Percentiles rank a stretch among this genome's conserved stretches.
Conservation (phyloP, 2,888 invertebrate species). For the Caradrina kadenii region DNA sequence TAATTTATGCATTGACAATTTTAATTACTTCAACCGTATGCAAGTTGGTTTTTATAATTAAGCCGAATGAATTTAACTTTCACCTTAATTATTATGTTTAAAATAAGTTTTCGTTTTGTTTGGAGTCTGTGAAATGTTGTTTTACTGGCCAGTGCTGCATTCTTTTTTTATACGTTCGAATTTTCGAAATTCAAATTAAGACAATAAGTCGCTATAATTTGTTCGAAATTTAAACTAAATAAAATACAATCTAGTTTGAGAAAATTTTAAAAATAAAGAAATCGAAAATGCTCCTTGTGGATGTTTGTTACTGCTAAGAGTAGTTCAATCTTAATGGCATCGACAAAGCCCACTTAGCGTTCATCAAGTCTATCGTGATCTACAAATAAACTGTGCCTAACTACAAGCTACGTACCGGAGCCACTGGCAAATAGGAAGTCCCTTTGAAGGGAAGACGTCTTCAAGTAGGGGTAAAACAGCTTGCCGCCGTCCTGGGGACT, state of each 20-base stretch:
- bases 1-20: slow-evolving; percentile 85
- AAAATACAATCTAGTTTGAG: background rate
- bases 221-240: background rate
- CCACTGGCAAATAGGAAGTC: slow-evolving; percentile 90
- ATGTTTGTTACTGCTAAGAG: slow-evolving; percentile 18
- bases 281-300: slow-evolving; percentile 14
- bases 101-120: slow-evolving; percentile 61
- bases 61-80: slow-evolving; percentile 72
- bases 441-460: slow-evolving; percentile 91
- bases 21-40: slow-evolving; percentile 79
- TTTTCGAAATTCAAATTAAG: slow-evolving; percentile 29
- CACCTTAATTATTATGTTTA: slow-evolving; percentile 69
- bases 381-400: slow-evolving; percentile 63
- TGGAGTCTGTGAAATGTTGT: slow-evolving; percentile 52
- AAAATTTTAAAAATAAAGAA: slow-evolving; percentile 16
- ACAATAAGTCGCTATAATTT: slow-evolving; percentile 2
- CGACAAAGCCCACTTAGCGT: slow-evolving; percentile 46
- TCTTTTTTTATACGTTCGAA: slow-evolving; percentile 14
- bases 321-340: slow-evolving; percentile 39
- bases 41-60: slow-evolving; percentile 78
- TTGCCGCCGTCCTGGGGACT: slow-evolving; percentile 83
- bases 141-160: slow-evolving; percentile 36
- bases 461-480: slow-evolving; percentile 91
- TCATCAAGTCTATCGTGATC: slow-evolving; percentile 55
- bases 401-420: slow-evolving; percentile 85